Percentiles rank a stretch among this genome's conserved stretches.
phyloP scores from a whole-genome alignment of 2,797 vertebrate species.

The Mus spretus region DNA sequence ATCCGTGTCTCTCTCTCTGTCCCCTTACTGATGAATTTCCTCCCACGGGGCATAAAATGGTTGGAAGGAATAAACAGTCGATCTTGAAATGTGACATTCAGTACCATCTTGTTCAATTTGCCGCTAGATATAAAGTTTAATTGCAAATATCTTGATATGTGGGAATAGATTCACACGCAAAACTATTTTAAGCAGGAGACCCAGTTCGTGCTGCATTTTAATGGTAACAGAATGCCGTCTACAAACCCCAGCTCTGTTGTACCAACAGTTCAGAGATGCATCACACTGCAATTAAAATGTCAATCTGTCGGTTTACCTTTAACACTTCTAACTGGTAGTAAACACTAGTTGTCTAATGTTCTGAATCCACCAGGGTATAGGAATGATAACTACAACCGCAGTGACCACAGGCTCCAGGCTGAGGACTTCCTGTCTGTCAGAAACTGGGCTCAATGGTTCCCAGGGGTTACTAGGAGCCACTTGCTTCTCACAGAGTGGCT shows the following conservation, averaged over 20 bases:
- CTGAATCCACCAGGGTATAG: background rate
- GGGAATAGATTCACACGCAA: background rate
- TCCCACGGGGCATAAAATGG: conserved; percentile 7
- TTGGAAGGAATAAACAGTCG: background rate
- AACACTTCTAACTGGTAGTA: background rate
- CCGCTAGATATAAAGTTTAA: conserved; percentile 37
- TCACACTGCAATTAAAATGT: background rate
- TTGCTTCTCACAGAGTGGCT: background rate
- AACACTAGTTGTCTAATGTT: background rate
- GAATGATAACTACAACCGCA: background rate
- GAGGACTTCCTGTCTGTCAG: background rate
- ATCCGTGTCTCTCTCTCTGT: background rate
- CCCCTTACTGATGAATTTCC: background rate
- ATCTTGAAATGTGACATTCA: conserved; percentile 42
- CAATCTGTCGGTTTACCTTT: background rate
- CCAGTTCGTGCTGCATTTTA: background rate
- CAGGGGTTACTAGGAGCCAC: background rate
- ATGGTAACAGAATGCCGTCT: background rate
- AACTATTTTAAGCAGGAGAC: conserved; percentile 49
- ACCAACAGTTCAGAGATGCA: background rate
- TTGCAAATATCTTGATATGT: conserved; percentile 28
- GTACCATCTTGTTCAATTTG: background rate
- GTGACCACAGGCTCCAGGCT: background rate
- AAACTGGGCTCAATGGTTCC: background rate
- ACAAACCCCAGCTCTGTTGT: background rate